Base-by-base conservation (phyloP, 2,888 invertebrate genomes). In the Phymatocera aterrima region DNA sequence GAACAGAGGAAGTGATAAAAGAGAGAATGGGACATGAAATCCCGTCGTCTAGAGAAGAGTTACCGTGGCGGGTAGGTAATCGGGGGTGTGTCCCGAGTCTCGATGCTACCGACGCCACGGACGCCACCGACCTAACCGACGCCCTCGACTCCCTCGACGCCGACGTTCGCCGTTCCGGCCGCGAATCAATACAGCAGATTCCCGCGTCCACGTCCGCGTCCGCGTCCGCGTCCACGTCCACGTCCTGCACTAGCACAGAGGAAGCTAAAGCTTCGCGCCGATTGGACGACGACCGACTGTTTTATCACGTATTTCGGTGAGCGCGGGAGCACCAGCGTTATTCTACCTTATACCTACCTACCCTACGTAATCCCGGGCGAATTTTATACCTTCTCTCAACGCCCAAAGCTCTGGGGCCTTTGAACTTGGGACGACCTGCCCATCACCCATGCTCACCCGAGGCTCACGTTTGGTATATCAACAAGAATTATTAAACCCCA, bases 171-270 rank as follows among this genome's bases (percentile, higher is more conserved):
- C 57, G 57, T 57, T 57, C 57, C 28, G 57, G 57, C 57, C 85
- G 87, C 88, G 88, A 90, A 90, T 90, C 89, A 89, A 89, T 90
- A 90, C 89, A 90, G 90, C 90, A 89, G 87, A 86, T 87, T 84
- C 87, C 87, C 86, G 84, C 86, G 85, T 86, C 87, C 85, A 86
- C 87, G 84, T 85, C 83, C 82, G n/a, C n/a, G n/a, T 80, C 85
- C 83, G 84, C 80, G 83, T 83, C 83, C 84, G 79, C 78, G 83
- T 81, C 77, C 43, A 43, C 8, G 77, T 77, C 78, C 80, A 81
- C 81, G 79, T 77, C 75, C 57, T 40, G 24, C 75, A 57, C 37
- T 37, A 40, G 75, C 43, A 34, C 51, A 28, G 65, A 43, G 43
- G 46, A 28, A 24, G 21, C 40, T 72, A 72, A 72, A 51, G 72